These are phyloP conservation scores for Casuarius casuarius DNA, from an alignment of 2,113 vertebrate genomes.

Conservation along the genomic window DNA sequence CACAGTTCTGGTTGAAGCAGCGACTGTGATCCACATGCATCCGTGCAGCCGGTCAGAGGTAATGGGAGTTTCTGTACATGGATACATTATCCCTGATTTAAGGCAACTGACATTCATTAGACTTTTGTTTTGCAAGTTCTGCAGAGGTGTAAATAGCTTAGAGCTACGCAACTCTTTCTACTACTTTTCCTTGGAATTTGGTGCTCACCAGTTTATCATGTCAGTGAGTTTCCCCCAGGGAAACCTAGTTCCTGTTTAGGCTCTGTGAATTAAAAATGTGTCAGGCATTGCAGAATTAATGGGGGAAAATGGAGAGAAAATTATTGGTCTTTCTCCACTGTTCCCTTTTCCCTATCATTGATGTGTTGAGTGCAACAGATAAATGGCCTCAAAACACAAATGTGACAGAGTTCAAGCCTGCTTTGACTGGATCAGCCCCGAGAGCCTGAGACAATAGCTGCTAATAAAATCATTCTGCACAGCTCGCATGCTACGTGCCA, in stretches of 20 bases:
- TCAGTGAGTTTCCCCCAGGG: background rate
- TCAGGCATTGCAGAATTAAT: background rate
- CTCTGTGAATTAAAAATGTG: background rate
- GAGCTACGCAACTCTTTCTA: background rate
- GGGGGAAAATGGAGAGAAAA: background rate
- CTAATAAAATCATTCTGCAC: background rate
- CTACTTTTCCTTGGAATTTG: background rate
- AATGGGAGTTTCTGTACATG: background rate
- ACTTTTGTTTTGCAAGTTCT: background rate
- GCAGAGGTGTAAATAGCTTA: background rate
- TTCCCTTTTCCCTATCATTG: background rate
- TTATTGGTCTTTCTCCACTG: background rate
- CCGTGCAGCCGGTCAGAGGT: background rate
- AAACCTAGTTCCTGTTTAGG: background rate
- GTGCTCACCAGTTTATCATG: background rate
- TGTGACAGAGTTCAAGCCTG: background rate
- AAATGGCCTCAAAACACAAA: background rate
- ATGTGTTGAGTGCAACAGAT: background rate
- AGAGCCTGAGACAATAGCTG: background rate
- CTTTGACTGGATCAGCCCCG: background rate
- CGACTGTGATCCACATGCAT: background rate
- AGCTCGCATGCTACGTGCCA: rapidly evolving
- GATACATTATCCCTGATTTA: background rate
- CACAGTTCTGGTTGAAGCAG: background rate
- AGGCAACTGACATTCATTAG: background rate